Conservation (phyloP, 2,888 invertebrate genomes). For the Spodoptera littoralis region DNA sequence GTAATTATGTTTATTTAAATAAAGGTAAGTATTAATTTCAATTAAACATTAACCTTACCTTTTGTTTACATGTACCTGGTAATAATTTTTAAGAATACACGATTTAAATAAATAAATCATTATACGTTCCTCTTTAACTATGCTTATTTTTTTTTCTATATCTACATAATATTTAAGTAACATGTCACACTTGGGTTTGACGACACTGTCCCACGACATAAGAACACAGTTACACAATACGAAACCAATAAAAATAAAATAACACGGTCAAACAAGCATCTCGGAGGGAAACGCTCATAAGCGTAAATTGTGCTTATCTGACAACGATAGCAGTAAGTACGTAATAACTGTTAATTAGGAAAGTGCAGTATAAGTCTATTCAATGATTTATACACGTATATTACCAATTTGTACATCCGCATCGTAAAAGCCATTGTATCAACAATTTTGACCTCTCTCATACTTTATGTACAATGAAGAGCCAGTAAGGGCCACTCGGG, state of each 20-base stretch:
- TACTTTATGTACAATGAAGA: constrained; percentile 40
- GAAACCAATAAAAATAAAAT: constrained; percentile 31
- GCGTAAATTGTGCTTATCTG: constrained; percentile 41
- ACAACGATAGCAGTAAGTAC: constrained; percentile 30
- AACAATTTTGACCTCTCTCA: constrained; percentile 36
- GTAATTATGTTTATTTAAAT: constrained; percentile 1
- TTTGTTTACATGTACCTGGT: too few relatives aligned
- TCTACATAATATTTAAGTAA: too few relatives aligned
- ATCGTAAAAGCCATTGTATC: constrained; percentile 45
- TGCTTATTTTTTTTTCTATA: too few relatives aligned
- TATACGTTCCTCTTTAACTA: too few relatives aligned
- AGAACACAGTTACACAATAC: constrained; percentile 26
- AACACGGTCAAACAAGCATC: constrained; percentile 8
- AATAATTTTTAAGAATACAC: too few relatives aligned
- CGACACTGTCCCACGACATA: neutral
- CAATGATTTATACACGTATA: constrained; percentile 23
- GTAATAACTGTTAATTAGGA: constrained; percentile 47
- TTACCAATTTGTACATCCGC: constrained; percentile 48
- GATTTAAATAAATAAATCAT: too few relatives aligned
- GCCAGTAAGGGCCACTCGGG: constrained; percentile 21
- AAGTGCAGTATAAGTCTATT: constrained; percentile 37
- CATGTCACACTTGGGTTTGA: neutral
- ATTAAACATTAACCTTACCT: too few relatives aligned
- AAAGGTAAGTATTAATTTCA: too few relatives aligned
- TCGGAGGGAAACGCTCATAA: constrained; percentile 28